Evolutionary conservation across 2,797 vertebrate genomes (phyloP).

Genomic region (Tragelaphus oryx): DNA sequence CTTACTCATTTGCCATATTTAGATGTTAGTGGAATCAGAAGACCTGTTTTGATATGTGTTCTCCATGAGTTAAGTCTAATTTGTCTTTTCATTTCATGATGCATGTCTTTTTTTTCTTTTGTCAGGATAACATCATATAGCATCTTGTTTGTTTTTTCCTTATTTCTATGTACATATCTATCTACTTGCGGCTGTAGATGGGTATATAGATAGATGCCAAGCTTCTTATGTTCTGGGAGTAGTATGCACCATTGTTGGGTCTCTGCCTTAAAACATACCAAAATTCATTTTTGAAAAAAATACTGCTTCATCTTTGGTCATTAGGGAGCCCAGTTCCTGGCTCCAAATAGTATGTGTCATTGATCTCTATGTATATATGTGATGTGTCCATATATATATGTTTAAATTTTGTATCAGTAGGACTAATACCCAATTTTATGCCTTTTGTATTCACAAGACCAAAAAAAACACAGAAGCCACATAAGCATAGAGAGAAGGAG

Average conservation of each 20-base stretch:
- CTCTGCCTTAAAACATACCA: conserved; percentile 73
- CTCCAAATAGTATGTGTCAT: conserved; percentile 40
- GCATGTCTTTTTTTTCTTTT: conserved; percentile 81
- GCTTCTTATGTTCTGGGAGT: conserved; percentile 69
- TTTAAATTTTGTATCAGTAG: conserved; percentile 61
- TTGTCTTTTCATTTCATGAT: conserved; percentile 84
- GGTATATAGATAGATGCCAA: conserved; percentile 74
- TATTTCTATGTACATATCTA: conserved; percentile 68
- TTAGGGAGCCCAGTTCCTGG: conserved; percentile 62
- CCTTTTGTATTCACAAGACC: conserved; percentile 56
- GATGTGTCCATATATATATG: conserved; percentile 51
- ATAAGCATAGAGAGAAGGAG: conserved; percentile 5
- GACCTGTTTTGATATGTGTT: conserved; percentile 73
- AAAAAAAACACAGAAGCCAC: background rate
- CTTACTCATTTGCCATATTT: conserved; percentile 69
- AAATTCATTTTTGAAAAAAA: conserved; percentile 53
- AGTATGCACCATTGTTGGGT: conserved; percentile 67
- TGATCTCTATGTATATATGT: conserved; percentile 65
- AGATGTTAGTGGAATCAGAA: conserved; percentile 68
- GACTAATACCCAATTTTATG: conserved; percentile 32
- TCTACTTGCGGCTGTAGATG: conserved; percentile 67
- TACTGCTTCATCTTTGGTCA: conserved; percentile 51
- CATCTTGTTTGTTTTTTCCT: conserved; percentile 78
- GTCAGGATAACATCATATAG: conserved; percentile 84
- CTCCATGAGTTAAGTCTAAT: conserved; percentile 77